Conservation (phyloP, 2,113 vertebrate genomes). For the Leptosomus discolor region DNA sequence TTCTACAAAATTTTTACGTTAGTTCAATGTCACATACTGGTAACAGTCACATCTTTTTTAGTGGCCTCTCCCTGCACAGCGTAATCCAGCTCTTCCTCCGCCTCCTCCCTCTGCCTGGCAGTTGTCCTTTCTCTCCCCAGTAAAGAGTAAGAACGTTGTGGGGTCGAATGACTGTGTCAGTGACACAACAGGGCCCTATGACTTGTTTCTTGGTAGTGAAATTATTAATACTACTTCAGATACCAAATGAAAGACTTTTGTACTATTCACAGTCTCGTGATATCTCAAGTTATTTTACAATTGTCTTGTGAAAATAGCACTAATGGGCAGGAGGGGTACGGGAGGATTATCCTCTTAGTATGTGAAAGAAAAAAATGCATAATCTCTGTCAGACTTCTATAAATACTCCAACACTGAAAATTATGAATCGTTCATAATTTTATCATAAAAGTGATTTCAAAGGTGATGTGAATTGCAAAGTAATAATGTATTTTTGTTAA, state of each 20-base stretch:
- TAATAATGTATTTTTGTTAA: neutral
- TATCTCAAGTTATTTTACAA: neutral
- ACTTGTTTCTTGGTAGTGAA: neutral
- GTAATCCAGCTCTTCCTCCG: neutral
- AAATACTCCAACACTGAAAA: neutral
- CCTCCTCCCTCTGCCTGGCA: neutral
- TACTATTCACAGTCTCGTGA: neutral
- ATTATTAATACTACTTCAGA: neutral
- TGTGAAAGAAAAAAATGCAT: neutral
- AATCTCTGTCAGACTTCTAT: neutral
- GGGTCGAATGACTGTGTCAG: neutral
- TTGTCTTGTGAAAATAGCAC: neutral
- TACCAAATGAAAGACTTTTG: neutral
- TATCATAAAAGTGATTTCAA: neutral
- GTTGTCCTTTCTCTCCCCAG: neutral
- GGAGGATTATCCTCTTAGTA: neutral
- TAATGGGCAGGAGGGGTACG: neutral
- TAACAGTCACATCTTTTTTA: neutral
- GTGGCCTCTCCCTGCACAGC: neutral
- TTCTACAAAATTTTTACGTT: neutral
- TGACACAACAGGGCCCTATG: neutral
- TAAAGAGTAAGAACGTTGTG: rapidly evolving
- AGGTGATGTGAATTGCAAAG: neutral
- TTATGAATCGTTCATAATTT: neutral
- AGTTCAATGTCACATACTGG: neutral